A percentile compares a stretch with the other conserved stretches of the same genome.
Conservation (phyloP, 2,113 vertebrate genomes). For the Nibea albiflora region DNA sequence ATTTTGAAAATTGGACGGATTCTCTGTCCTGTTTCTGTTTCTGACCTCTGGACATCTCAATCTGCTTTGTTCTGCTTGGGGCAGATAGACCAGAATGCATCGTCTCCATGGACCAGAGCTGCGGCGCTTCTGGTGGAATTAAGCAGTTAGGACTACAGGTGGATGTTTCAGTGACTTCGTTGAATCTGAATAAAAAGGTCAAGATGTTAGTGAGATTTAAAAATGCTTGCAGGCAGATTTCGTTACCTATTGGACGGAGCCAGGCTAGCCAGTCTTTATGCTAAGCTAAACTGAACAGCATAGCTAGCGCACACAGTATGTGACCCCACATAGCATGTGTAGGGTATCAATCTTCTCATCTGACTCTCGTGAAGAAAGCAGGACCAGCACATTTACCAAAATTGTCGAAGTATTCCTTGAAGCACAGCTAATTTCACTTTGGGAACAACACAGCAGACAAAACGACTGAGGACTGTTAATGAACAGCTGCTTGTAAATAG, state of each 20-base stretch:
- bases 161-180: not conserved
- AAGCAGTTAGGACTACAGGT: no score
- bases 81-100: no score
- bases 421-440: not conserved
- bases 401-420: not conserved
- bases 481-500: conserved; percentile 16
- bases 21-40: no score
- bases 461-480: not conserved
- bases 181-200: not conserved
- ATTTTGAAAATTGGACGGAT: no score
- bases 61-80: no score
- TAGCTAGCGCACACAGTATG: not conserved
- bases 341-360: not conserved
- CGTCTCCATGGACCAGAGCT: no score
- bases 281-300: not conserved
- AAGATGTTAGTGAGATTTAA: not conserved
- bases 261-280: not conserved
- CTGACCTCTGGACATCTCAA: no score
- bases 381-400: not conserved
- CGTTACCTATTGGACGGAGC: not conserved
- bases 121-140: no score
- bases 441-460: not conserved
- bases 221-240: not conserved
- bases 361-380: not conserved
- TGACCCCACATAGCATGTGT: no score